A percentile compares a stretch with the other conserved stretches of the same genome.
Conservation (phyloP, 2,113 vertebrate species). For the Archilochus colubris region DNA sequence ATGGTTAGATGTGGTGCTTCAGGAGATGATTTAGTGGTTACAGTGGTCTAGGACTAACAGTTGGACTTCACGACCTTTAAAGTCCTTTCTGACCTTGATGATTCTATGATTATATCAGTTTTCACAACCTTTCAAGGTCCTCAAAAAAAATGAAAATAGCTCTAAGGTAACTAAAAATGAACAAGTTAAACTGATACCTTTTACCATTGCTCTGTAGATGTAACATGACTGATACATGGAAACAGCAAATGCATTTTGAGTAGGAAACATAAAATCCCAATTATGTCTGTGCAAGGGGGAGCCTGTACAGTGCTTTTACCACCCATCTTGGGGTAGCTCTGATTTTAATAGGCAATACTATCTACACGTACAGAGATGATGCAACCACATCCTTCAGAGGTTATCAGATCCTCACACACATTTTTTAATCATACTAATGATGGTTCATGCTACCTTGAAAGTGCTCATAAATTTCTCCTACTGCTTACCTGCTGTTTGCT, state of each 20-base stretch:
- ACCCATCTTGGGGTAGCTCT: not conserved
- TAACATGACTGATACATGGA: not conserved
- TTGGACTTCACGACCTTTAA: too few species aligned
- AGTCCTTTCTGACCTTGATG: not conserved
- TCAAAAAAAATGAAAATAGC: not conserved
- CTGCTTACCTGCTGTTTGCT: not conserved
- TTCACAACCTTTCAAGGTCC: not conserved
- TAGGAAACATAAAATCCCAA: not conserved
- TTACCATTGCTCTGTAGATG: not conserved
- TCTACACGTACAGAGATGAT: not conserved
- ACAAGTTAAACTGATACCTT: not conserved
- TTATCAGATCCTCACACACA: not conserved
- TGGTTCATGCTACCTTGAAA: not conserved
- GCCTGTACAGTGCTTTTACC: not conserved
- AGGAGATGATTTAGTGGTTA: too few species aligned
- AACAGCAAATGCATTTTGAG: not conserved
- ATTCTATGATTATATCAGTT: not conserved
- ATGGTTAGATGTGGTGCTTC: too few species aligned
- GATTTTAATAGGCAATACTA: not conserved
- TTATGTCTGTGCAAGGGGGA: not conserved
- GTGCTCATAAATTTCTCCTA: not conserved
- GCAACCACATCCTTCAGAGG: not conserved
- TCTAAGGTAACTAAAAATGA: not conserved
- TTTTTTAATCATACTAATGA: not conserved
- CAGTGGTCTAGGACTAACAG: too few species aligned